Evolutionary conservation across 2,113 vertebrate genomes (phyloP).

Genomic region (Clinocottus analis): DNA sequence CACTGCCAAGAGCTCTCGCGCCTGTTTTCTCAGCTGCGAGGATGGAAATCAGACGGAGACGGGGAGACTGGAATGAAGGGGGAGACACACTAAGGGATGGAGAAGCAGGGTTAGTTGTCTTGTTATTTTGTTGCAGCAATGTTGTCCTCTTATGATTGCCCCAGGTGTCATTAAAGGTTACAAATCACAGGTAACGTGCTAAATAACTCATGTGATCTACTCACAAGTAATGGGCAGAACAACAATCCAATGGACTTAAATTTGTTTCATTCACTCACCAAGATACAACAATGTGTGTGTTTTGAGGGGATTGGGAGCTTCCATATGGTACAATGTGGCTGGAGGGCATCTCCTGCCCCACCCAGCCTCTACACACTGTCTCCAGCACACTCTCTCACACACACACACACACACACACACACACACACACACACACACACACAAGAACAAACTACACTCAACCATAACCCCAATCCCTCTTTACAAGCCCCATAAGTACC

Average conservation of each 20-base stretch:
- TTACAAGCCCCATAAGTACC: constrained; percentile 44
- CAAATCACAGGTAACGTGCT: constrained; percentile 20
- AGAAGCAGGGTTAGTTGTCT: constrained; percentile 22
- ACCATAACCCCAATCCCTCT: constrained; percentile 51
- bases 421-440: too few relatives aligned
- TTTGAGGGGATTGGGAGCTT: constrained; percentile 50
- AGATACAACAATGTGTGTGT: constrained; percentile 22
- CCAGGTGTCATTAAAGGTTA: not conserved
- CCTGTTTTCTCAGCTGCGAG: constrained; percentile 83
- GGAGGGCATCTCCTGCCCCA: constrained; percentile 50
- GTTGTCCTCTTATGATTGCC: not conserved
- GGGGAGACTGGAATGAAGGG: constrained; percentile 49
- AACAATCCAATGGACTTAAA: not conserved
- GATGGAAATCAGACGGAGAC: constrained; percentile 72
- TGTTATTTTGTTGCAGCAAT: constrained; percentile 10
- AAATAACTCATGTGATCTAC: not conserved
- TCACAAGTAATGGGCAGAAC: not conserved
- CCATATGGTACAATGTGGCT: constrained; percentile 69
- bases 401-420: constrained; percentile 5
- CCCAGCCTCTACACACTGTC: not conserved
- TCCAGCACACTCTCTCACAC: constrained; percentile 6
- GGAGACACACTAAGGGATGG: constrained; percentile 8
- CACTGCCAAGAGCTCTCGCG: constrained; percentile 70
- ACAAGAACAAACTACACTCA: too few relatives aligned
- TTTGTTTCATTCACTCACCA: constrained; percentile 13